Evolutionary conservation across 2,113 vertebrate species (phyloP).

Genomic region (Pithys albifrons): DNA sequence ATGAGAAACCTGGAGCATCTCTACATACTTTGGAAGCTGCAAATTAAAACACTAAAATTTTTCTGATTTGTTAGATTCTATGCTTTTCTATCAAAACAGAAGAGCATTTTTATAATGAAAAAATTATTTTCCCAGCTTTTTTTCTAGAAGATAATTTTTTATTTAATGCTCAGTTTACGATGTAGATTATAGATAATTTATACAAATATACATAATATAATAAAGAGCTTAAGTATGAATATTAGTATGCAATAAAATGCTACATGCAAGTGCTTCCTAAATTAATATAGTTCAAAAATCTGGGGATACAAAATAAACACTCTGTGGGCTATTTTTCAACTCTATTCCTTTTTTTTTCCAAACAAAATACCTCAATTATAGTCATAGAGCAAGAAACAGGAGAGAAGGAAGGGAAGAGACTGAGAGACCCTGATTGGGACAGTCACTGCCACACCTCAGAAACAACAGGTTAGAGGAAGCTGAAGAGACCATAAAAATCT

Average conservation of each 20-base stretch:
- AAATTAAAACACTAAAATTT: not conserved
- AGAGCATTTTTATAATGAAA: not conserved
- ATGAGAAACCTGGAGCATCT: not conserved
- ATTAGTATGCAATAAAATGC: not conserved
- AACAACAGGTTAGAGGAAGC: not conserved
- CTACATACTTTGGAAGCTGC: not conserved
- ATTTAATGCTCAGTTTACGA: not conserved
- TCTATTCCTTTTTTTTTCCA: not conserved
- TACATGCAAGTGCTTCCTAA: not conserved
- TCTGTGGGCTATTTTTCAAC: not conserved
- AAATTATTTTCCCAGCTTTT: not conserved
- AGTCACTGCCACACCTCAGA: not conserved
- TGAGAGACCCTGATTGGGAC: not conserved
- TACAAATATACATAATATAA: not conserved
- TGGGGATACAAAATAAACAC: not conserved
- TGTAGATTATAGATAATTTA: not conserved
- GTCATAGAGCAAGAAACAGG: not conserved
- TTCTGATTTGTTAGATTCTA: not conserved
- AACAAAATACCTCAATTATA: not conserved
- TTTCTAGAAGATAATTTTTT: not conserved
- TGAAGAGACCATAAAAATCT: not conserved
- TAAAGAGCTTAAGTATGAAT: not conserved
- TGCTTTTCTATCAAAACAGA: not conserved
- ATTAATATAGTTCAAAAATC: not conserved
- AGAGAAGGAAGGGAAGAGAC: not conserved